phyloP scores from a whole-genome alignment of 1,140 invertebrate genomes.

The Calephelis virginiensis region DNA sequence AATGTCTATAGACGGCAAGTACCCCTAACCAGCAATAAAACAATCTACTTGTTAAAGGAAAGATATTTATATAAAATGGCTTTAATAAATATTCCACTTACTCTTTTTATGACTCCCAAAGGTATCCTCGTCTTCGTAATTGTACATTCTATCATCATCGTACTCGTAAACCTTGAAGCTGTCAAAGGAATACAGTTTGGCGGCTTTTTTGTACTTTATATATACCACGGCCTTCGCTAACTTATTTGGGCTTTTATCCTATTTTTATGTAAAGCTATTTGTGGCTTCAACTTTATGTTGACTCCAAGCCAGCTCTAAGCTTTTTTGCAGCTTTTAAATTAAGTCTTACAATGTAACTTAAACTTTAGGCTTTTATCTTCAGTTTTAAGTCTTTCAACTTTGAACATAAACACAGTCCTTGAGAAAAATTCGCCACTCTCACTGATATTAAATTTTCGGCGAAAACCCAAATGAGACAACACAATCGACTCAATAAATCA shows the following conservation, averaged over 20 bases:
- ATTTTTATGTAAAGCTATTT: background rate
- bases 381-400: no score
- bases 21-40: no score
- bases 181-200: conserved; percentile 76
- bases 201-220: conserved; percentile 45
- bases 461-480: background rate
- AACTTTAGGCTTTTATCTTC: no score
- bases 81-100: conserved; percentile 42
- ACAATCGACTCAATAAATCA: conserved; percentile 1
- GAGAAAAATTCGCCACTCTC: background rate
- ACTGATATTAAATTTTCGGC: no score
- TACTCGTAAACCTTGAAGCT: conserved; percentile 74
- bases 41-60: no score
- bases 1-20: no score
- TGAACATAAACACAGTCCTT: no score
- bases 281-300: no score
- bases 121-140: conserved; percentile 64
- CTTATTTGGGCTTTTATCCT: background rate
- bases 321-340: no score
- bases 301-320: no score
- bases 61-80: no score
- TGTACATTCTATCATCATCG: conserved; percentile 63
- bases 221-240: conserved; percentile 19
- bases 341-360: no score
- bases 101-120: conserved; percentile 67